Evolutionary conservation across 2,797 vertebrate species (phyloP).

Genomic region (Muscicapa comitata): DNA sequence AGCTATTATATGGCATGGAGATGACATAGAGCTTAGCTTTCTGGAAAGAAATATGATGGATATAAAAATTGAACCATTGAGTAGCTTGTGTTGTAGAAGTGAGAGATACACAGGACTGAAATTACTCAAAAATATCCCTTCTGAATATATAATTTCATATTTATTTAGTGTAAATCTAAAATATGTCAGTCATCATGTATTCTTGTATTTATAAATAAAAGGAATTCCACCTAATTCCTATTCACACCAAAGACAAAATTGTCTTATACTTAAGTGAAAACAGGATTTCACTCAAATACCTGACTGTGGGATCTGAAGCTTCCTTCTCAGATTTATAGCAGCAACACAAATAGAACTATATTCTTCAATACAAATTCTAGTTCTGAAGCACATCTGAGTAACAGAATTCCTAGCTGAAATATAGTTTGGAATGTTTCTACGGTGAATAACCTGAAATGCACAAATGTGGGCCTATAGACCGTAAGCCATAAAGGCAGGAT

Average conservation of each 20-base stretch:
- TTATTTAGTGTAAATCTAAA: background rate
- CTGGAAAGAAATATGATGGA: background rate
- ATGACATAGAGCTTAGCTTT: background rate
- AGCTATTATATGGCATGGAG: background rate
- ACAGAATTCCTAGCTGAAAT: slow-evolving; percentile 40
- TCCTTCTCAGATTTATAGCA: background rate
- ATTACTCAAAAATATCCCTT: background rate
- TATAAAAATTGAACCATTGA: background rate
- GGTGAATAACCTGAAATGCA: background rate
- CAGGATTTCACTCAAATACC: background rate
- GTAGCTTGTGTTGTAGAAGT: background rate
- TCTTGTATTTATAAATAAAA: background rate
- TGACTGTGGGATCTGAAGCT: background rate
- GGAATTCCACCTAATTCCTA: background rate
- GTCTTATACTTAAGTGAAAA: background rate
- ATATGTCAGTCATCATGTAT: accelerated
- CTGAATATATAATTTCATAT: background rate
- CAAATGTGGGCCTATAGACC: background rate
- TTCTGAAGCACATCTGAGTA: background rate
- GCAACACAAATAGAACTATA: slow-evolving; percentile 22
- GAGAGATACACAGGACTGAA: background rate
- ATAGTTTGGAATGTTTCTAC: background rate
- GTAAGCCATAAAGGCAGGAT: background rate
- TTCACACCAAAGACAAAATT: background rate
- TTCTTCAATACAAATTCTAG: background rate